Conservation (phyloP, 1,140 invertebrate species). For the Calliphora vicina region DNA sequence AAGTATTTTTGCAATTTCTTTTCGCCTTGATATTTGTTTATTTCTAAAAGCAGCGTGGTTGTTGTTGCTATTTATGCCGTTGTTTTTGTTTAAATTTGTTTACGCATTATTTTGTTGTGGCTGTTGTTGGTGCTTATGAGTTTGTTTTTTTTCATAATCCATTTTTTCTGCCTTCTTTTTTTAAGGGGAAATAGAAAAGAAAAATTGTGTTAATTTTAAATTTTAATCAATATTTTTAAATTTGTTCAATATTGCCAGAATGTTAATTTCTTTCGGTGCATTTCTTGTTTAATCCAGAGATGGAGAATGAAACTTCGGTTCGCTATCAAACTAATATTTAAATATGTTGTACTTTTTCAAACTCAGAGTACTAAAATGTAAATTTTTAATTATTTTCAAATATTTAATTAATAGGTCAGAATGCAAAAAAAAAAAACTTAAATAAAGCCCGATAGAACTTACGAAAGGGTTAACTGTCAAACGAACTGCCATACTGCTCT, state of each 20-base stretch:
- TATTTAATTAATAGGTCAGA: no score
- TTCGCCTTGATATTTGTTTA: conserved; percentile 25
- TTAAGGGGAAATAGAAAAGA: background rate
- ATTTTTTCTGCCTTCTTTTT: background rate
- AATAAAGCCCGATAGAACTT: no score
- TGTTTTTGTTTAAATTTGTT: conserved; percentile 10
- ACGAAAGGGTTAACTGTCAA: no score
- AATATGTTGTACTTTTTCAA: no score
- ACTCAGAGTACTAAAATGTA: no score
- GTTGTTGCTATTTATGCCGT: background rate
- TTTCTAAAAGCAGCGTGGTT: conserved; percentile 11
- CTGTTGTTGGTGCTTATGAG: conserved; percentile 3
- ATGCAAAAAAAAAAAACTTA: no score
- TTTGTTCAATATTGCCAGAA: background rate
- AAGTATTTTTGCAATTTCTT: conserved; percentile 21
- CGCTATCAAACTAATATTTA: no score
- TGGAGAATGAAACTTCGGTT: no score
- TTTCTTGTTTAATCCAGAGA: no score
- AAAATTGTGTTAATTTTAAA: background rate
- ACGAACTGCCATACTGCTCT: no score
- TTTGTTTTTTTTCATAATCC: background rate
- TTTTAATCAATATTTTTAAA: background rate
- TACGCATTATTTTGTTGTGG: background rate
- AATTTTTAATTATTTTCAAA: no score
- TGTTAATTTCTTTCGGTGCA: background rate